Percentiles rank a stretch among this genome's conserved stretches.
Conservation (phyloP, 2,113 vertebrate species). For the Psammodynastes pulverulentus region DNA sequence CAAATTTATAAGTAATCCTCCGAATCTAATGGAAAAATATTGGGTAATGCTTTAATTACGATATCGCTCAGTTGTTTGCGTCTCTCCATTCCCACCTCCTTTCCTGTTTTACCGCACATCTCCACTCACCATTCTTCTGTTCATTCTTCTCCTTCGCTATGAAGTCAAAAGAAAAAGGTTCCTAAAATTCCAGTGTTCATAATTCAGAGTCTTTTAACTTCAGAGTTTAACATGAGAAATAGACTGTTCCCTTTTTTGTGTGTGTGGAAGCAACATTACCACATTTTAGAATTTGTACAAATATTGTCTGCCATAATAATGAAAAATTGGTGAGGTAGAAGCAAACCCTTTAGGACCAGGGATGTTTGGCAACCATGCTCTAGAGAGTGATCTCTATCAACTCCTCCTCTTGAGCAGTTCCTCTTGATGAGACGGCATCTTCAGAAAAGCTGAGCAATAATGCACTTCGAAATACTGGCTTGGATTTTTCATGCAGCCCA, state of each 20-base stretch:
- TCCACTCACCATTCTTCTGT: not conserved
- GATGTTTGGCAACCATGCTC: slow-evolving; percentile 39
- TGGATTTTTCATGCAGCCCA: not conserved
- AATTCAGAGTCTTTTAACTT: not conserved
- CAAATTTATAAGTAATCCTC: not conserved
- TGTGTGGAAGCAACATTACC: not conserved
- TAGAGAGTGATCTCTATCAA: slow-evolving; percentile 10
- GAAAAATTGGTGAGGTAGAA: not conserved
- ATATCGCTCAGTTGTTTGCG: not conserved
- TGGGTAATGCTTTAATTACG: not conserved
- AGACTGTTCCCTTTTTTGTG: not conserved
- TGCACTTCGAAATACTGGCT: not conserved
- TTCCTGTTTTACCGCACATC: not conserved
- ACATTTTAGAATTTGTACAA: not conserved
- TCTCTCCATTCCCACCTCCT: not conserved
- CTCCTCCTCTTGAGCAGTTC: slow-evolving; percentile 20
- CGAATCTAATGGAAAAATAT: not conserved
- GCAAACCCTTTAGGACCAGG: slow-evolving; percentile 21
- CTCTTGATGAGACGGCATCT: slow-evolving; percentile 11
- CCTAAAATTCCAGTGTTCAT: not conserved
- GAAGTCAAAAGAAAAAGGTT: not conserved
- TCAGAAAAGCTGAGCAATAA: slow-evolving; percentile 16
- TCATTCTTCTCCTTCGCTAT: not conserved
- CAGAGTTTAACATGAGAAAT: not conserved
- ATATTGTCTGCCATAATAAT: not conserved